phyloP scores from a whole-genome alignment of 2,888 invertebrate species.

The Napeogenes sylphis region DNA sequence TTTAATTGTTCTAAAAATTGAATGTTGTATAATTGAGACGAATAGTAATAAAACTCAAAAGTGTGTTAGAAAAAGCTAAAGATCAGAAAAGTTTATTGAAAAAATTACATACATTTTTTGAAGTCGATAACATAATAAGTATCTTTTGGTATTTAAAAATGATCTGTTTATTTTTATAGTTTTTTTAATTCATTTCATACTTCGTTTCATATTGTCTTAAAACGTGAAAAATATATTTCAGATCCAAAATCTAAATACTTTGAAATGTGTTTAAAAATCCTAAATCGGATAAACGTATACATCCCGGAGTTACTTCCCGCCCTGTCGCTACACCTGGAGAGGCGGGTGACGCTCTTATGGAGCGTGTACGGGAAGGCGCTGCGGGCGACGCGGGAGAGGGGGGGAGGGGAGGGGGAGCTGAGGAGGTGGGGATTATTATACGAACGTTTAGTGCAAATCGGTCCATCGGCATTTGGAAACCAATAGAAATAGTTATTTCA shows the following conservation, averaged over 20 bases:
- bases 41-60: too few relatives aligned
- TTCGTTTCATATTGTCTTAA: background rate
- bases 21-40: background rate
- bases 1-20: background rate
- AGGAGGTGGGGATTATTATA: constrained; percentile 17
- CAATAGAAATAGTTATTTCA: too few relatives aligned
- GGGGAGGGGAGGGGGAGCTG: constrained; percentile 19
- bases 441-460: background rate
- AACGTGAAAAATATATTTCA: constrained; percentile 12
- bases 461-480: too few relatives aligned
- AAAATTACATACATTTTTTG: too few relatives aligned
- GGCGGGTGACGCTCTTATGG: constrained; percentile 25
- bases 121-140: too few relatives aligned
- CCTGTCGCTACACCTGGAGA: constrained; percentile 15
- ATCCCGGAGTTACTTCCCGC: constrained; percentile 34
- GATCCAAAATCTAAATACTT: constrained; percentile 28
- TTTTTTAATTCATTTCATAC: background rate
- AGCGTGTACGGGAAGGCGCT: constrained; percentile 44
- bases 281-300: constrained; percentile 36
- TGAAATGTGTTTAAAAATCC: constrained; percentile 31
- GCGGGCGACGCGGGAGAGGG: constrained; percentile 26
- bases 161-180: too few relatives aligned
- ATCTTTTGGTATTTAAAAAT: too few relatives aligned
- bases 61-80: background rate
- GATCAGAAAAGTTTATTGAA: too few relatives aligned